Conservation (phyloP, 2,888 invertebrate species). For the Agriotes lineatus region DNA sequence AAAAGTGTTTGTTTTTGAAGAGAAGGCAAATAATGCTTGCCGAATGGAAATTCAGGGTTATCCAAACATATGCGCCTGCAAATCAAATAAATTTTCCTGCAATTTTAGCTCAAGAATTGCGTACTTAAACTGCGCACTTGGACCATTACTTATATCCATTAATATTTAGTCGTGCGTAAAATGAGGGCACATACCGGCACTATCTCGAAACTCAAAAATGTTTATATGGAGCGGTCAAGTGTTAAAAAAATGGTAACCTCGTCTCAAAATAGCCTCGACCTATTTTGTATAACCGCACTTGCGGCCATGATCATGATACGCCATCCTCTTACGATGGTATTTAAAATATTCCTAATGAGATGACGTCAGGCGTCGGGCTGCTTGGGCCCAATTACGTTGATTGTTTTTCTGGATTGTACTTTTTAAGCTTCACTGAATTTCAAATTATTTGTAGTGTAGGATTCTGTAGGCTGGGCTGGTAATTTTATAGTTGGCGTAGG, state of each 20-base stretch:
- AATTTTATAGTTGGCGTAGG: slow-evolving; percentile 17
- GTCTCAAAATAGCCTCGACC: slow-evolving; percentile 16
- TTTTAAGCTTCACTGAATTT: slow-evolving; percentile 14
- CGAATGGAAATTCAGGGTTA: slow-evolving; percentile 1
- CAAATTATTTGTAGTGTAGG: slow-evolving; percentile 16
- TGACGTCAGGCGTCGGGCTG: slow-evolving; percentile 3
- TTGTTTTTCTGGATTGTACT: slow-evolving; percentile 14
- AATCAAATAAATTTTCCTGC: background rate
- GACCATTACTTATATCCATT: background rate
- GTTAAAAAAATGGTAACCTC: slow-evolving; percentile 6
- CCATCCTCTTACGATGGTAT: slow-evolving; percentile 1
- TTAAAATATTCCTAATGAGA: slow-evolving; percentile 5
- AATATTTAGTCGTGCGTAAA: background rate
- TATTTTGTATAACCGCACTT: background rate
- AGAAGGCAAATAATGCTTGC: background rate
- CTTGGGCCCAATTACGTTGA: slow-evolving; percentile 18
- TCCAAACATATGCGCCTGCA: background rate
- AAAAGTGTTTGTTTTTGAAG: slow-evolving; percentile 2
- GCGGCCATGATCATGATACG: slow-evolving; percentile 5
- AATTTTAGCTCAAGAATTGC: background rate
- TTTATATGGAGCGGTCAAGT: background rate
- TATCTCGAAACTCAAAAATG: slow-evolving; percentile 1
- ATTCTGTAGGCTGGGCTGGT: slow-evolving; percentile 16
- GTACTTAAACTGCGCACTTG: background rate
- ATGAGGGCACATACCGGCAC: background rate